Evolutionary conservation across 1,140 invertebrate genomes (phyloP).

Genomic region (Akabosia matsudoensis): DNA sequence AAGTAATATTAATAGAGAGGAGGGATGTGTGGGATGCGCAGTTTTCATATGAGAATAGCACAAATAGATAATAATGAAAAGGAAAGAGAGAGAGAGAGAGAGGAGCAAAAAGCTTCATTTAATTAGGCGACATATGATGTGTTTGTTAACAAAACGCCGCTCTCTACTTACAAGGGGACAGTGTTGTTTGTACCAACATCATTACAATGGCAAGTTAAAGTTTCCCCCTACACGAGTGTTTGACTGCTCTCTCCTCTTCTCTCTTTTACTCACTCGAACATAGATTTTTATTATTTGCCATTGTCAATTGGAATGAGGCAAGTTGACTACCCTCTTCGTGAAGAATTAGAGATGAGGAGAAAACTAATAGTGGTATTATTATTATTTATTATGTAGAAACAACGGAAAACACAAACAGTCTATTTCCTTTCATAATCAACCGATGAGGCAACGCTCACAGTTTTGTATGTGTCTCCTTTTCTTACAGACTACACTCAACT

Average conservation of each 20-base stretch:
- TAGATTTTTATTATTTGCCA: constrained; percentile 21
- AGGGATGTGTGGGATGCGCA: too few relatives aligned
- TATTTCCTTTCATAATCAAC: too few relatives aligned
- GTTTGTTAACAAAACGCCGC: constrained; percentile 21
- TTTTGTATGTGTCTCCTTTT: too few relatives aligned
- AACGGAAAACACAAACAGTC: not conserved
- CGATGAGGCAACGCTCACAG: too few relatives aligned
- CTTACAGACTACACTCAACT: too few relatives aligned
- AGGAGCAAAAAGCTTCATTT: constrained; percentile 17
- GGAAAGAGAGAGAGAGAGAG: constrained; percentile 4
- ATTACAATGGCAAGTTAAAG: too few relatives aligned
- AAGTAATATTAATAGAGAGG: too few relatives aligned
- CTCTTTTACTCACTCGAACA: constrained; percentile 4
- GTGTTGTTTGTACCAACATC: too few relatives aligned
- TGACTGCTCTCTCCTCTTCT: constrained; percentile 3
- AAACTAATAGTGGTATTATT: constrained; percentile 3
- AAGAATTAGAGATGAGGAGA: not conserved
- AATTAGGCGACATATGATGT: constrained; percentile 23
- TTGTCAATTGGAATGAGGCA: constrained; percentile 5
- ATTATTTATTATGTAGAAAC: constrained; percentile 14
- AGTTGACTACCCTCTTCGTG: constrained; percentile 7
- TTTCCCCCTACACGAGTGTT: too few relatives aligned
- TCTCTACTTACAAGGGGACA: not conserved
- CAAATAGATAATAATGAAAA: not conserved
- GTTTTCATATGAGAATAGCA: too few relatives aligned